Conservation (phyloP, 2,113 vertebrate genomes). For the Pionites leucogaster region DNA sequence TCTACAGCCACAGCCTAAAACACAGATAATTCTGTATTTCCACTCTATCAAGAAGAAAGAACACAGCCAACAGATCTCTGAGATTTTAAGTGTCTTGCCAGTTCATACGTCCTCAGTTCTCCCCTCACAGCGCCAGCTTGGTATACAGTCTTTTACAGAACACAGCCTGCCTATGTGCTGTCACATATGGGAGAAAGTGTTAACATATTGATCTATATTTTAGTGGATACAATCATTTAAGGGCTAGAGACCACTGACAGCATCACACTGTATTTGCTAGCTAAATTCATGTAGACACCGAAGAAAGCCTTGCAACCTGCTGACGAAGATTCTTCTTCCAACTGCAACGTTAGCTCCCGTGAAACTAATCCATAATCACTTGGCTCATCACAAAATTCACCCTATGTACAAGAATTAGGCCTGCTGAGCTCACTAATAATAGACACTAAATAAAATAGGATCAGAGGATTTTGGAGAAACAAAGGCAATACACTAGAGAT, state of each 20-base stretch:
- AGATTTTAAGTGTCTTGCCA: neutral
- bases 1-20: neutral
- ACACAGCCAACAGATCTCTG: neutral
- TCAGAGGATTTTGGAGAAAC: neutral
- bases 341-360: neutral
- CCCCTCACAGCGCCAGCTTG: neutral
- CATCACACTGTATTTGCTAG: neutral
- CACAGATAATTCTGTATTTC: neutral
- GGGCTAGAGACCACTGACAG: conserved; percentile 6
- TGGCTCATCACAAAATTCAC: neutral
- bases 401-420: neutral
- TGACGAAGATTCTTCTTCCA: neutral
- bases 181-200: neutral
- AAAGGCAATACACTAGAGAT: neutral
- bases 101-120: neutral
- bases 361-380: neutral
- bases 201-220: conserved; percentile 44
- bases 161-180: neutral
- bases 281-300: neutral
- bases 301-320: conserved; percentile 1
- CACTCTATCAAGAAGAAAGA: neutral
- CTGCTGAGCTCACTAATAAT: neutral
- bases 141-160: neutral
- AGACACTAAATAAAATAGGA: neutral
- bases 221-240: conserved; percentile 35